Conservation (phyloP, 1,140 invertebrate genomes). For the Leptinotarsa lineolata region DNA sequence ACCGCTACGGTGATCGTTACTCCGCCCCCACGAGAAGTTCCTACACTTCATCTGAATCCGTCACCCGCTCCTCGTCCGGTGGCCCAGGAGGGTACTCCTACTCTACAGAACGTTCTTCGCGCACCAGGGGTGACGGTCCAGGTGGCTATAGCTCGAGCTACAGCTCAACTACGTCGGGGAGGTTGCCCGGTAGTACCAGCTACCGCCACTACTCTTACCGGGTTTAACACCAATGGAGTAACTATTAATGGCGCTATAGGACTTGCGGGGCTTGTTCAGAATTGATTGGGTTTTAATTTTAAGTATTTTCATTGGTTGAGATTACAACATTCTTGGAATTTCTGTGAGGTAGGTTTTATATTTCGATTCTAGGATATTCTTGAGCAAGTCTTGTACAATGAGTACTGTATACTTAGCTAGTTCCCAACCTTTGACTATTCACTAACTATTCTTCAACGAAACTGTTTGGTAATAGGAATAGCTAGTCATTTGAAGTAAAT, state of each 20-base stretch:
- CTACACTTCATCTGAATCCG: slow-evolving; percentile 67
- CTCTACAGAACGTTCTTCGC: slow-evolving; percentile 71
- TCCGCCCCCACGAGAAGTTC: slow-evolving; percentile 63
- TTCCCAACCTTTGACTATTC: no score
- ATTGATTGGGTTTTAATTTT: no score
- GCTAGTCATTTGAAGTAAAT: no score
- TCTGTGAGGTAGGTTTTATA: no score
- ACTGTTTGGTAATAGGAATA: no score
- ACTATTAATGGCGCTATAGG: background rate
- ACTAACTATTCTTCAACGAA: no score
- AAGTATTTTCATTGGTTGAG: no score
- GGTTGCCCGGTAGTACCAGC: slow-evolving; percentile 76
- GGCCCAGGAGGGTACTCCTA: slow-evolving; percentile 73
- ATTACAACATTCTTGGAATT: no score
- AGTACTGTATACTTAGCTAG: no score
- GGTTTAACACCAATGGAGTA: slow-evolving; percentile 62
- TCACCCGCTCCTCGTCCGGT: slow-evolving; percentile 65
- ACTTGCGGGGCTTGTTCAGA: background rate
- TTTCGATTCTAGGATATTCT: no score
- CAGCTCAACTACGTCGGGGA: slow-evolving; percentile 73
- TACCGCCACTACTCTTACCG: slow-evolving; percentile 85
- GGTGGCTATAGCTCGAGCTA: slow-evolving; percentile 78
- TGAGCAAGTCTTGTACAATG: no score
- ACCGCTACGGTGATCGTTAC: slow-evolving; percentile 62
- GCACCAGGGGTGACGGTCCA: slow-evolving; percentile 70